Evolutionary conservation across 2,888 invertebrate genomes (phyloP).

Genomic region (Ennomos erosarius): DNA sequence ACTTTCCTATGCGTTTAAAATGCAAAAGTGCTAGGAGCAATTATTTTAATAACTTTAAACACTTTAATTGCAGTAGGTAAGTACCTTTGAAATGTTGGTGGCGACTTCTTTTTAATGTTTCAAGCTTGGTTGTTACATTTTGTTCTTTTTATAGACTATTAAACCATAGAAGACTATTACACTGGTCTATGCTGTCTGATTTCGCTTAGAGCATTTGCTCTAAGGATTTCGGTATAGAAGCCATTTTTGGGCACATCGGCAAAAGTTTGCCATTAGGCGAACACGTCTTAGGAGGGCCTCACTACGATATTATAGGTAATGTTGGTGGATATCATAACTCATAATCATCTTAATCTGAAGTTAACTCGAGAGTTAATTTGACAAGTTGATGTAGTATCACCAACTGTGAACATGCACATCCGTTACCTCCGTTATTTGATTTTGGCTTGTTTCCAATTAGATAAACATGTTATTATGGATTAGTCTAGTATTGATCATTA

Average conservation of each 20-base stretch:
- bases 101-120: neutral
- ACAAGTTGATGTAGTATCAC: constrained; percentile 9
- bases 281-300: too few species aligned
- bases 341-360: constrained; percentile 6
- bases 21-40: constrained; percentile 12
- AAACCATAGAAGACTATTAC: too few species aligned
- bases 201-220: too few species aligned
- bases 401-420: constrained; percentile 4
- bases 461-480: neutral
- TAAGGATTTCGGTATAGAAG: too few species aligned
- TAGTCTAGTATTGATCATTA: too few species aligned
- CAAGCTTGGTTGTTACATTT: too few species aligned
- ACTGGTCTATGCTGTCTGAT: too few species aligned
- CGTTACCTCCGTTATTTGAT: constrained; percentile 1
- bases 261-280: too few species aligned
- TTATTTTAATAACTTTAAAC: constrained; percentile 21
- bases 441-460: constrained; percentile 11
- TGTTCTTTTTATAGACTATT: too few species aligned
- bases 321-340: too few species aligned
- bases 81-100: constrained; percentile 1
- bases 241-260: too few species aligned
- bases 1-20: constrained; percentile 15
- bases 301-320: too few species aligned
- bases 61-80: constrained; percentile 6
- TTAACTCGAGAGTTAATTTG: constrained; percentile 6